Evolutionary conservation across 2,888 invertebrate species (phyloP).

Genomic region (Thereva unica): DNA sequence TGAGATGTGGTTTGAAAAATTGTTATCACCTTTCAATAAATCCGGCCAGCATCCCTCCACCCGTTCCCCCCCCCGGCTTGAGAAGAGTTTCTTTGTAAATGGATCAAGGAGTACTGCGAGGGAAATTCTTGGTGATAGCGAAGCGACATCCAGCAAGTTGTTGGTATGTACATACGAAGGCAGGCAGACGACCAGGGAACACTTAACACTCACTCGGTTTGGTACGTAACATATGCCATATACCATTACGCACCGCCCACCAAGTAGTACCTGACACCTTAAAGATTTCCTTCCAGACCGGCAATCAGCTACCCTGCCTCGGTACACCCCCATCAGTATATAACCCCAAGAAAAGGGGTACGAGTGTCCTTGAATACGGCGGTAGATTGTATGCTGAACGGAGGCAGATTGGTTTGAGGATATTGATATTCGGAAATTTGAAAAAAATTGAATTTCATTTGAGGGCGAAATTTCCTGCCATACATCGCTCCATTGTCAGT

Average conservation of each 20-base stretch:
- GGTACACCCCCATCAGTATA: too few species aligned
- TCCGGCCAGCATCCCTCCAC: slow-evolving; percentile 1
- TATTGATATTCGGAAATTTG: slow-evolving; percentile 38
- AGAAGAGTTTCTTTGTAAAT: too few species aligned
- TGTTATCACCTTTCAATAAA: slow-evolving; percentile 24
- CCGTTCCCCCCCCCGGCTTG: too few species aligned
- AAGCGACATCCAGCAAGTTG: background rate
- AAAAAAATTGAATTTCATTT: slow-evolving; percentile 37
- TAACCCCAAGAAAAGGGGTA: background rate
- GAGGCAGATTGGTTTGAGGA: background rate
- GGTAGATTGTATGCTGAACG: background rate
- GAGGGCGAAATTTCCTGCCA: slow-evolving; percentile 25
- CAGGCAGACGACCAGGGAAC: slow-evolving; percentile 8
- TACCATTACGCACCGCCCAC: too few species aligned
- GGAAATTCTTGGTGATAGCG: too few species aligned
- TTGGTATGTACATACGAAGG: background rate
- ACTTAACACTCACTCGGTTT: slow-evolving; percentile 22
- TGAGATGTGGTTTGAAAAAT: slow-evolving; percentile 27
- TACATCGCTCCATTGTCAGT: slow-evolving; percentile 32
- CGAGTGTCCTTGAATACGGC: background rate
- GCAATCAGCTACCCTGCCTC: too few species aligned
- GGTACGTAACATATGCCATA: slow-evolving; percentile 12
- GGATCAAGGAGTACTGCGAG: too few species aligned
- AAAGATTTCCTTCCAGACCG: too few species aligned
- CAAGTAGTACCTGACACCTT: too few species aligned